Base-by-base conservation (phyloP, 2,888 invertebrate species). In the Apotomis turbidana region DNA sequence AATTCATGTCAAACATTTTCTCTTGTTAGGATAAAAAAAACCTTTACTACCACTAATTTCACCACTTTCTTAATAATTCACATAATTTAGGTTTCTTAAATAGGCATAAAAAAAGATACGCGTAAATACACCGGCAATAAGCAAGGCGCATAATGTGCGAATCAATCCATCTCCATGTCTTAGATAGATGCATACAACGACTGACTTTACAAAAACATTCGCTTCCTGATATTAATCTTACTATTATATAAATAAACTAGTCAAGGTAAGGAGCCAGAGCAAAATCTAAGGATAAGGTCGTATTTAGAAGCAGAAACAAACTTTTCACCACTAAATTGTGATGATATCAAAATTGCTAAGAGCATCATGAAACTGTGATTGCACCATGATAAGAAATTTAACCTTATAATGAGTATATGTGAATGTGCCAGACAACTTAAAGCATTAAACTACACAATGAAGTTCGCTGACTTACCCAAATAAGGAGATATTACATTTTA, bases 381-480 rank as follows among this genome's bases (percentile, higher is more conserved):
- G 64, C 67, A 76, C 76, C 75, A 76, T 73, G 72, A 74, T 52
- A 8, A 8, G 68, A 36, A 68, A 68, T 68, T 9, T 44, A n/a
- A 51, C 27, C 8, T 12, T 38, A 12, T 41, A 55, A 54, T 13
- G 38, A 52, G 41, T 13, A 58, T 52, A 62, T 44, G 1, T 12
- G 10, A 38, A 6, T 36, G 13, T 12, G n/a, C 36, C 36, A 3
- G n/a, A 27, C 46, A 9, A 27, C 36, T 15, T 13, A 38, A 62
- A 44, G 15, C 27, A 57, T 36, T 27, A 27, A 36, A 49, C 8
- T 5, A 49, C 5, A 27, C 15, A 41, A 3, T 13, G 5, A n/a
- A 71, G 3, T n/a, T 12, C n/a, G 13, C 36, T 27, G 6, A 62
- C 71, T 72, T 68, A 71, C 71, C 44, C 10, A 62, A 62, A 57